Base-by-base conservation (phyloP, 2,888 invertebrate species). In the Embidobia sp. region DNA sequence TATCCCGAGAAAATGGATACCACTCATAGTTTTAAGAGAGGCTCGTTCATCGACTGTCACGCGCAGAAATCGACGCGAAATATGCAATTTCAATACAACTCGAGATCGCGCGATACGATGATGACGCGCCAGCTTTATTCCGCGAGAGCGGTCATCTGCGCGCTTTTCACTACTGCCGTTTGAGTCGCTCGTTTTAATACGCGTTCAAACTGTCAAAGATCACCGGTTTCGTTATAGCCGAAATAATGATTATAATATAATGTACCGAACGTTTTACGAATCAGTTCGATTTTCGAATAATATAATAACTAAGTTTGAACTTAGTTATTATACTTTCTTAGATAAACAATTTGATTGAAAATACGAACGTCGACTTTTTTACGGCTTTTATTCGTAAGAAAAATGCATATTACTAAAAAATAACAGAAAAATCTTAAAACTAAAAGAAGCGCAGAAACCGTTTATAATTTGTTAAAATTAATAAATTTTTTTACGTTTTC, bases 71-170 rank as follows among this genome's bases (percentile, higher is more conserved):
- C 66, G 63, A 73, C 75, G 67, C 74, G 67, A 80, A 81, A 79
- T 79, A 80, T 79, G 79, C 79, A 81, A 79, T 79, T 79, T 80
- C 79, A 80, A 80, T 76, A 64, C 63, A 53, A 40, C 40, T 16
- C 26, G 57, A 64, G 57, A 57, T 46, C 63, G 53, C 27, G 53
- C 64, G 64, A 49, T 49, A 57, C 44, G 31, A 59, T 35, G 66
- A 33, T 73, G 51, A 73, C 44, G 51, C 73, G 33, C n/a, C 46
- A 53, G 74, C 74, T 74, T 74, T 67, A 74, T 67, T 66, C 37
- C 48, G 37, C 40, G 13, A 15, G 26, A 64, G 46, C 64, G 49
- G 37, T 48, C 27, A 33, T 33, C 37, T 27, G 15, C 53, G 35
- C 37, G 40, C 57, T 57, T 64, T 73, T 53, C 59, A 74, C 35